Percentiles rank a stretch among this genome's conserved stretches.
Conservation (phyloP, 2,888 invertebrate species). For the Drosophila pseudotalamancana region DNA sequence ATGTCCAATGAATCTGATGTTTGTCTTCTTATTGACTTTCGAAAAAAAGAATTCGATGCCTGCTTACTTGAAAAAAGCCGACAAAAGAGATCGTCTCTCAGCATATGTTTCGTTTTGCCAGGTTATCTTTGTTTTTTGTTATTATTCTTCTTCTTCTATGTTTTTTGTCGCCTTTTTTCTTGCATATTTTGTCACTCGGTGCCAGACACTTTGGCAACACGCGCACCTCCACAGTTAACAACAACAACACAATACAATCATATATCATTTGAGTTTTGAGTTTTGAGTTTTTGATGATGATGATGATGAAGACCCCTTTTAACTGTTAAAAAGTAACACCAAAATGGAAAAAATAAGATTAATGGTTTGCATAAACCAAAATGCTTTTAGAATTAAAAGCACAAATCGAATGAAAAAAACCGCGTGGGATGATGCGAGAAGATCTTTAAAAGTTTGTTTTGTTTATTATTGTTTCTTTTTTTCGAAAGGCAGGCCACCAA, state of each 20-base stretch:
- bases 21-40: constrained; percentile 31
- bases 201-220: constrained; percentile 62
- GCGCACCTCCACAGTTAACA: constrained; percentile 19
- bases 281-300: neutral
- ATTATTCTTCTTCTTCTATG: constrained; percentile 2
- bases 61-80: constrained; percentile 23
- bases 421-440: constrained; percentile 24
- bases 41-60: constrained; percentile 6
- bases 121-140: constrained; percentile 19
- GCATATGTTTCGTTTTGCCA: neutral
- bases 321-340: constrained; percentile 48
- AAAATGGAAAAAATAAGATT: constrained; percentile 49
- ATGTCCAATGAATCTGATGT: neutral
- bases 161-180: constrained; percentile 17
- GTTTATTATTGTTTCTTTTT: too few relatives aligned
- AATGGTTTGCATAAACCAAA: constrained; percentile 51
- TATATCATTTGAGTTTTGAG: constrained; percentile 36
- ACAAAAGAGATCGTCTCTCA: constrained; percentile 30
- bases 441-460: constrained; percentile 2
- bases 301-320: constrained; percentile 55
- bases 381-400: constrained; percentile 58
- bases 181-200: constrained; percentile 61
- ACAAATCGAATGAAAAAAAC: constrained; percentile 19
- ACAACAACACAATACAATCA: constrained; percentile 15
- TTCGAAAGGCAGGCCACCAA: constrained; percentile 21